These are phyloP conservation scores for Xenus cinereus DNA, from an alignment of 2,113 vertebrate genomes.

Conservation along the genomic window DNA sequence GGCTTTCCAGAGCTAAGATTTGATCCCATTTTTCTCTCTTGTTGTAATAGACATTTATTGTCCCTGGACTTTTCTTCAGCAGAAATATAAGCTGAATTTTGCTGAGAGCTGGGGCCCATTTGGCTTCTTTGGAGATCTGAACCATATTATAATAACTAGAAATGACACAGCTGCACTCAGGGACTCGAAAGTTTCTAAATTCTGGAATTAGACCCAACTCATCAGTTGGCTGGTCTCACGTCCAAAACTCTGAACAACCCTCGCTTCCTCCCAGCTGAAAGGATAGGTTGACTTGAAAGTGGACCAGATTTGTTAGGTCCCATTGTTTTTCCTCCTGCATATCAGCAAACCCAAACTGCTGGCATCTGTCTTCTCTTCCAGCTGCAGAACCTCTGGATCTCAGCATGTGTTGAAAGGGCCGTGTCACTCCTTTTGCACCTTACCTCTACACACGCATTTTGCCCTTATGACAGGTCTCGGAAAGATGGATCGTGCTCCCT, in stretches of 20 bases:
- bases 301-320: not conserved
- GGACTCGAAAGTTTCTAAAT: not conserved
- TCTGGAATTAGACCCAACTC: not conserved
- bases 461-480: not conserved
- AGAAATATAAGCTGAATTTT: conserved; percentile 13
- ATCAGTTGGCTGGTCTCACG: not conserved
- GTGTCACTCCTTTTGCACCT: not conserved
- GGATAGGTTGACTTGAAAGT: not conserved
- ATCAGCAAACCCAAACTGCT: not conserved
- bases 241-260: not conserved
- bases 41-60: not conserved
- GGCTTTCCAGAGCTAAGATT: not conserved
- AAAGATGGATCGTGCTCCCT: not conserved
- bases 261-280: not conserved
- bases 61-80: not conserved
- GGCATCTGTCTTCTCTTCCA: not conserved
- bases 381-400: not conserved
- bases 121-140: not conserved
- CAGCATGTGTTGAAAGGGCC: not conserved
- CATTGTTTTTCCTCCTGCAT: not conserved
- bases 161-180: not conserved
- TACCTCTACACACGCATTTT: not conserved
- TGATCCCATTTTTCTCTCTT: not conserved
- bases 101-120: not conserved
- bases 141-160: not conserved